A percentile compares a stretch with the other conserved stretches of the same genome.
These are phyloP conservation scores for Drosophila nigromelanica DNA, from an alignment of 1,140 invertebrate species.

Conservation along the genomic window DNA sequence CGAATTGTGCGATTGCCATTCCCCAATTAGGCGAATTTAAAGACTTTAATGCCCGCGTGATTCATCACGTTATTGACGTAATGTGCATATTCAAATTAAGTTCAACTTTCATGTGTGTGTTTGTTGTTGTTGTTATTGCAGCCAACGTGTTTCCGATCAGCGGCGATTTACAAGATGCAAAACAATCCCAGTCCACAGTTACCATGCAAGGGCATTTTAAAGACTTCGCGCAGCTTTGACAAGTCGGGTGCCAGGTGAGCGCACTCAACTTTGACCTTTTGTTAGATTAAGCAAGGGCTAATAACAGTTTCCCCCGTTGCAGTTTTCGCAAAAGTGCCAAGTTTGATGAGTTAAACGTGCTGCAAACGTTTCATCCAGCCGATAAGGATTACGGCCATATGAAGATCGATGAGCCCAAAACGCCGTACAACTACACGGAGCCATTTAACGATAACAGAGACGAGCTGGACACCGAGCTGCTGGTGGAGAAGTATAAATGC, in stretches of 20 bases:
- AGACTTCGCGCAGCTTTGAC: conserved; percentile 95
- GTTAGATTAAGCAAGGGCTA: conserved; percentile 28
- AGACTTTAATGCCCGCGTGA: conserved; percentile 51
- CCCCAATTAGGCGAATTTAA: conserved; percentile 34
- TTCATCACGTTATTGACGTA: conserved; percentile 63
- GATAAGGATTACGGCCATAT: conserved; percentile 99
- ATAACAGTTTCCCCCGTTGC: conserved; percentile 51
- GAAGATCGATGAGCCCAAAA: conserved; percentile 99
- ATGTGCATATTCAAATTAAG: conserved; percentile 48
- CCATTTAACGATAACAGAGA: conserved; percentile 89
- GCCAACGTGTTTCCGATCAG: conserved; percentile 32
- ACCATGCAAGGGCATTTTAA: conserved; percentile 95
- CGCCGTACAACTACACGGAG: conserved; percentile 94
- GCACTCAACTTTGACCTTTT: conserved; percentile 44
- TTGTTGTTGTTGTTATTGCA: conserved; percentile 26
- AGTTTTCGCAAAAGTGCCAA: conserved; percentile 91
- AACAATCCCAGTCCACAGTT: conserved; percentile 86
- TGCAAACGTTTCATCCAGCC: conserved; percentile 98
- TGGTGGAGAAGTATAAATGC: conserved; percentile 89
- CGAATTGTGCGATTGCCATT: conserved; percentile 42
- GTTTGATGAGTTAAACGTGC: conserved; percentile 99
- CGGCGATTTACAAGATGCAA: conserved; percentile 64
- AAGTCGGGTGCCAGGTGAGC: conserved; percentile 84
- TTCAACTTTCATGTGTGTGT: conserved; percentile 3
- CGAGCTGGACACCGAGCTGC: conserved; percentile 89